Conservation (phyloP, 1,140 invertebrate genomes). For the Drosophila hydei region DNA sequence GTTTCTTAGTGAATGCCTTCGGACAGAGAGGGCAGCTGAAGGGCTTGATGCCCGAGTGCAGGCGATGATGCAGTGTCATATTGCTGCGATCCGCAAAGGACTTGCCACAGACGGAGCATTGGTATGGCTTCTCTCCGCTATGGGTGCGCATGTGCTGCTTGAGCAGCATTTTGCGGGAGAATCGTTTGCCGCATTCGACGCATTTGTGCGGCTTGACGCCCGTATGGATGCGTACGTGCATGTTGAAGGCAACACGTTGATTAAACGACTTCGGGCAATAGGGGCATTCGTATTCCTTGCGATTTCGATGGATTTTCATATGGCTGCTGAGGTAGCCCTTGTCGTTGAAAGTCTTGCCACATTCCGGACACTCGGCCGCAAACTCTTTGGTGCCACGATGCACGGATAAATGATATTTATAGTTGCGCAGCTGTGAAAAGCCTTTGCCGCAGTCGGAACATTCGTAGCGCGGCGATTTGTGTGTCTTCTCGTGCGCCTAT, state of each 20-base stretch:
- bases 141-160: slow-evolving; percentile 92
- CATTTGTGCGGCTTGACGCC: slow-evolving; percentile 94
- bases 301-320: slow-evolving; percentile 91
- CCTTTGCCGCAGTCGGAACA: slow-evolving; percentile 91
- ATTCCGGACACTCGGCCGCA: slow-evolving; percentile 89
- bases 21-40: slow-evolving; percentile 93
- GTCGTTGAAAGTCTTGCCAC: slow-evolving; percentile 91
- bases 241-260: slow-evolving; percentile 92
- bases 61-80: slow-evolving; percentile 90
- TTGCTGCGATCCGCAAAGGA: slow-evolving; percentile 91
- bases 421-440: slow-evolving; percentile 91
- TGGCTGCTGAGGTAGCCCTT: slow-evolving; percentile 91
- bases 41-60: slow-evolving; percentile 93
- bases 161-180: slow-evolving; percentile 92
- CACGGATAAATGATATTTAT: slow-evolving; percentile 90
- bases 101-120: slow-evolving; percentile 82
- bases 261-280: slow-evolving; percentile 91
- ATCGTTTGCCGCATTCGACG: slow-evolving; percentile 92
- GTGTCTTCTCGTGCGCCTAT: slow-evolving; percentile 79
- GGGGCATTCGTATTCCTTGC: slow-evolving; percentile 90
- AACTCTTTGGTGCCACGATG: slow-evolving; percentile 91
- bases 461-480: slow-evolving; percentile 88
- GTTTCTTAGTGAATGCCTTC: slow-evolving; percentile 94
- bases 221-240: slow-evolving; percentile 92
- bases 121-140: slow-evolving; percentile 85